Percentiles rank a stretch among this genome's conserved stretches.
phyloP scores from a whole-genome alignment of 2,797 vertebrate genomes.

The Psittacula derbiana region DNA sequence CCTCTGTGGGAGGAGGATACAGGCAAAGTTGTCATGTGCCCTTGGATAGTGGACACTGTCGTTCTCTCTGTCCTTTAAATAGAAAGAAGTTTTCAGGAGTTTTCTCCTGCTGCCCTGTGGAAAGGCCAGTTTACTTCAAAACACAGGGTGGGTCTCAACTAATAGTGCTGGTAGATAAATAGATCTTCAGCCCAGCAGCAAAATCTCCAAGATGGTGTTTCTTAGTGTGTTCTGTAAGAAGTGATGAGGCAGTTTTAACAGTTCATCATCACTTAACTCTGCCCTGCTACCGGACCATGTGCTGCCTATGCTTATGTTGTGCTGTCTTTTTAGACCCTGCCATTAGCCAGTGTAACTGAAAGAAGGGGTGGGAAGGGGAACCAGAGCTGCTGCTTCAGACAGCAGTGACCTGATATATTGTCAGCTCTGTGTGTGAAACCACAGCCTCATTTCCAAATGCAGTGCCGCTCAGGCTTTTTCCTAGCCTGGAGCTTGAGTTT shows the following conservation, averaged over 20 bases:
- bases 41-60: neutral
- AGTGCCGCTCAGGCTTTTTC: neutral
- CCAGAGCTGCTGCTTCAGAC: neutral
- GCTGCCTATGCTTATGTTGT: neutral
- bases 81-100: neutral
- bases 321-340: neutral
- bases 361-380: neutral
- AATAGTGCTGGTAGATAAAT: neutral
- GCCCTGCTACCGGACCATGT: neutral
- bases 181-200: neutral
- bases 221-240: neutral
- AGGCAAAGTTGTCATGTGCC: neutral
- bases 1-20: neutral
- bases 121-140: constrained; percentile 2
- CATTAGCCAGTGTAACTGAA: neutral
- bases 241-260: neutral
- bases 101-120: neutral
- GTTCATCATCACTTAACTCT: neutral
- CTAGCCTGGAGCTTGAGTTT: neutral
- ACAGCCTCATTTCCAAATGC: neutral
- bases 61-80: neutral
- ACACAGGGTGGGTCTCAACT: neutral
- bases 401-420: neutral
- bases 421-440: neutral
- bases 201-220: neutral